Conservation (phyloP, 1,140 invertebrate genomes). For the Subanguina moxae region DNA sequence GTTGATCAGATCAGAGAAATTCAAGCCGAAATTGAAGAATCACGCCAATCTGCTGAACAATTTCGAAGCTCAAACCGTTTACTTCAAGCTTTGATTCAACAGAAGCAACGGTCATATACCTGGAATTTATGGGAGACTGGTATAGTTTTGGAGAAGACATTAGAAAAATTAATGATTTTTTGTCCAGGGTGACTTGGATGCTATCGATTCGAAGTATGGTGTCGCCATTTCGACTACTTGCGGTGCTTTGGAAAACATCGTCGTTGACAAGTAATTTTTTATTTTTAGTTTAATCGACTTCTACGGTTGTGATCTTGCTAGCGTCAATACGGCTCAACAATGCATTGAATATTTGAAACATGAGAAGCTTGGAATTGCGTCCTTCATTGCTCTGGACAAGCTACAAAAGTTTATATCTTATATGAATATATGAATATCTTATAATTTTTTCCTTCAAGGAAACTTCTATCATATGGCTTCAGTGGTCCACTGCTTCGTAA, state of each 20-base stretch:
- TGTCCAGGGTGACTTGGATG: conserved; percentile 95
- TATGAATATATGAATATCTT: no score
- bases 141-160: no score
- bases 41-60: conserved; percentile 68
- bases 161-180: no score
- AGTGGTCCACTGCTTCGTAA: no score
- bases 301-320: conserved; percentile 87
- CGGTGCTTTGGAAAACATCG: no score
- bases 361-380: conserved; percentile 67
- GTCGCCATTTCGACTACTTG: conserved; percentile 91
- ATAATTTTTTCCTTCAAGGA: no score
- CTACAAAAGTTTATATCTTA: conserved; percentile 58
- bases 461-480: no score
- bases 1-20: conserved; percentile 26
- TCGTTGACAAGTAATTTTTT: no score
- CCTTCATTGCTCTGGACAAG: conserved; percentile 67
- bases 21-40: conserved; percentile 66
- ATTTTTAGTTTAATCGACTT: conserved; percentile 80
- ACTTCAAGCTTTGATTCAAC: conserved; percentile 75
- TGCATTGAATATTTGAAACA: conserved; percentile 79
- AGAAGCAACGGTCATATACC: conserved; percentile 75
- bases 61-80: conserved; percentile 72
- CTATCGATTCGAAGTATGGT: conserved; percentile 87
- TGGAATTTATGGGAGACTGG: conserved; percentile 81
- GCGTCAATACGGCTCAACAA: conserved; percentile 74